Evolutionary conservation across 2,113 vertebrate species (phyloP).

Genomic region (Ovibos moschatus): DNA sequence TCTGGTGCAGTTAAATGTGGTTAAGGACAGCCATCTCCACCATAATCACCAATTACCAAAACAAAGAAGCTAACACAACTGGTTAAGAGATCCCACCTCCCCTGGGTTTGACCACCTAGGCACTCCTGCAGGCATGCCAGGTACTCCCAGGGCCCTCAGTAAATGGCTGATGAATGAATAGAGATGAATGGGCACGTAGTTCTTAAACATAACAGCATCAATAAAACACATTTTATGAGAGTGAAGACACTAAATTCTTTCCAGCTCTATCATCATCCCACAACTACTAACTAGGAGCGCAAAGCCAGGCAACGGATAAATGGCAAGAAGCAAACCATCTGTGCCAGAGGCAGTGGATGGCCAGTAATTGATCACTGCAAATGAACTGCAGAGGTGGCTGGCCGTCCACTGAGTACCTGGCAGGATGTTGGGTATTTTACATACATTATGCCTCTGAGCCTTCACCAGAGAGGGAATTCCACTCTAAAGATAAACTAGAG

Average conservation of each 20-base stretch:
- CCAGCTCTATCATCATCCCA: conserved; percentile 6
- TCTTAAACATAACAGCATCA: conserved; percentile 31
- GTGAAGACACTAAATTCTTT: conserved; percentile 44
- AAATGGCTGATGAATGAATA: background rate
- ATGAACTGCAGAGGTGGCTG: conserved; percentile 54
- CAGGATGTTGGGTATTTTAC: conserved; percentile 17
- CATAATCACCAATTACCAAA: conserved; percentile 50
- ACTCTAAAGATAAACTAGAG: background rate
- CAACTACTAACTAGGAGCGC: conserved; percentile 48
- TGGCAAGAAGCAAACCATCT: conserved; percentile 54
- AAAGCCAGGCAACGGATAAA: conserved; percentile 50
- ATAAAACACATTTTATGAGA: background rate
- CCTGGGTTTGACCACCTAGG: background rate
- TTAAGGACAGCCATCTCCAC: background rate
- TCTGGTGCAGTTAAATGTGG: conserved; percentile 39
- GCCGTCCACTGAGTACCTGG: conserved; percentile 23
- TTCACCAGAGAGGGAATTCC: background rate
- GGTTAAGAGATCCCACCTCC: background rate
- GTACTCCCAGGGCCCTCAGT: background rate
- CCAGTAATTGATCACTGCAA: conserved; percentile 31
- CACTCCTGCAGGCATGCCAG: background rate
- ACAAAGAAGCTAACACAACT: conserved; percentile 42
- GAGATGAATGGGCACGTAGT: background rate
- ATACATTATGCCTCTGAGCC: background rate
- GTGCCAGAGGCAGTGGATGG: conserved; percentile 6